Percentiles rank a stretch among this genome's conserved stretches.
Evolutionary conservation across 2,113 vertebrate species (phyloP).

Genomic region (Platichthys stellatus): DNA sequence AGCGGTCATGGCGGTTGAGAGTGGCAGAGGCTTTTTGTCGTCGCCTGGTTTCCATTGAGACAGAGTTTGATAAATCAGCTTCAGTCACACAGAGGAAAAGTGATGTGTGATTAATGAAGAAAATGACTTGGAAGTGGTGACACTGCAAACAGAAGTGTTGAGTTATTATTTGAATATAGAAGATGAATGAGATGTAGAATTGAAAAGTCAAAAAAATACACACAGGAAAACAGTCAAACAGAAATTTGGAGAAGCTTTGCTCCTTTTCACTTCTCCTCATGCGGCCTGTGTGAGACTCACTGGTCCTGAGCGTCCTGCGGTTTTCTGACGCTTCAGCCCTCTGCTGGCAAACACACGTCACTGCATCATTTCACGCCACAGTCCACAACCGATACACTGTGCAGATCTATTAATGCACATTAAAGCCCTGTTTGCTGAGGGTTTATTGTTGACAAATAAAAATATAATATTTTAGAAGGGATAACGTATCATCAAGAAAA

Average conservation of each 20-base stretch:
- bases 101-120: constrained; percentile 11
- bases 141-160: not conserved
- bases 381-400: not conserved
- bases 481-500: too few relatives aligned
- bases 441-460: not conserved
- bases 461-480: not conserved
- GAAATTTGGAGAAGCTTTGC: not conserved
- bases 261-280: constrained; percentile 1
- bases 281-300: not conserved
- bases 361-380: constrained; percentile 17
- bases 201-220: not conserved
- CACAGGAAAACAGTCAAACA: too few relatives aligned
- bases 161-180: not conserved
- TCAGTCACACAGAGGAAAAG: not conserved
- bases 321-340: constrained; percentile 46
- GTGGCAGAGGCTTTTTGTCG: constrained; percentile 76
- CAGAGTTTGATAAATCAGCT: constrained; percentile 34
- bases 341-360: constrained; percentile 57
- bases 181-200: not conserved
- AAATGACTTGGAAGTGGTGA: not conserved
- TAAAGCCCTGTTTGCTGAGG: not conserved
- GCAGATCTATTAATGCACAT: not conserved
- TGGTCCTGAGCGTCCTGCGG: not conserved
- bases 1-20: constrained; percentile 66
- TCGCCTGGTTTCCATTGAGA: constrained; percentile 46